Evolutionary conservation across 2,888 invertebrate species (phyloP).

Genomic region (Mythimna vitellina): DNA sequence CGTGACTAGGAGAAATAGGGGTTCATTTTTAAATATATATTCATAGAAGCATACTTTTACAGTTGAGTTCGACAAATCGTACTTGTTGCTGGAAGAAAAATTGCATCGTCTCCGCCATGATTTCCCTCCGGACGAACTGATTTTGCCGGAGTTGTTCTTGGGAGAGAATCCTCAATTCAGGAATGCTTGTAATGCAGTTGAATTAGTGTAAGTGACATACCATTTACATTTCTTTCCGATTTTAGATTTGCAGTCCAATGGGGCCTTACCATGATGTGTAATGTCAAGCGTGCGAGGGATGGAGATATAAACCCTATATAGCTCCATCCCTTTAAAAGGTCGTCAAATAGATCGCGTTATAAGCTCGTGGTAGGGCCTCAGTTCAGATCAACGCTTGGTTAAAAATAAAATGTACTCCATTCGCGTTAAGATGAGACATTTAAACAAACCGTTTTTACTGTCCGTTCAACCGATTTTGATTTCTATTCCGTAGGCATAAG

Average conservation of each 20-base stretch:
- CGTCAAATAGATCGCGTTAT: background rate
- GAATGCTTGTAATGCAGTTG: conserved; percentile 89
- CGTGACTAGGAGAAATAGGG: too few species aligned
- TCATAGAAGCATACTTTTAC: conserved; percentile 14
- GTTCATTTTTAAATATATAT: conserved; percentile 8
- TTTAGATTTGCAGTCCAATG: background rate
- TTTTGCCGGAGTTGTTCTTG: conserved; percentile 82
- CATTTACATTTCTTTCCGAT: background rate
- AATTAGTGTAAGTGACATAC: conserved; percentile 76
- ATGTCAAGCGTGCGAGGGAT: too few species aligned
- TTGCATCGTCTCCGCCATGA: background rate
- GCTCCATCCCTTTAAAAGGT: background rate
- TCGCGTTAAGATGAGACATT: too few species aligned
- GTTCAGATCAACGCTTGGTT: background rate
- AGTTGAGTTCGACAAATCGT: conserved; percentile 45
- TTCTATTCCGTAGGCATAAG: too few species aligned
- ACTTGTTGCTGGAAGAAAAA: conserved; percentile 14
- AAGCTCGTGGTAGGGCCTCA: background rate
- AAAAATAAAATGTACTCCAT: background rate
- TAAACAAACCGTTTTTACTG: too few species aligned
- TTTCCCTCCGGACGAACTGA: background rate
- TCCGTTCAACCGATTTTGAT: too few species aligned
- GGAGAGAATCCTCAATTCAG: conserved; percentile 88
- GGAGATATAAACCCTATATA: too few species aligned
- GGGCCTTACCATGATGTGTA: too few species aligned